Conservation (phyloP, 2,888 invertebrate species). For the Drosophila neonasuta region DNA sequence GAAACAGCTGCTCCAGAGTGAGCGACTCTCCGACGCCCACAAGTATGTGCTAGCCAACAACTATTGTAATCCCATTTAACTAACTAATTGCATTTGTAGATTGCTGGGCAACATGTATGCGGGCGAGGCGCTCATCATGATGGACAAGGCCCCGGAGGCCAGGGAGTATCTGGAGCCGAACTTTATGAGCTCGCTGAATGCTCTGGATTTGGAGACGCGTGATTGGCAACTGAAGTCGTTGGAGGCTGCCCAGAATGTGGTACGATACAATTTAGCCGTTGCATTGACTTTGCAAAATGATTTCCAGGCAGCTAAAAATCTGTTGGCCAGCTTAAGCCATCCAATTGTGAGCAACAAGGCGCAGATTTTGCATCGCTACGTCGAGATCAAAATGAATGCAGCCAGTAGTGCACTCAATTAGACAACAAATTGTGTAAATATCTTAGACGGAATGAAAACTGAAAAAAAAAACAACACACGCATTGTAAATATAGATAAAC, state of each 20-base stretch:
- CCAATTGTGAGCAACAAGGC: slow-evolving; percentile 78
- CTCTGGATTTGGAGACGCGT: slow-evolving; percentile 83
- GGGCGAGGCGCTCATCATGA: slow-evolving; percentile 92
- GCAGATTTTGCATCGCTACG: slow-evolving; percentile 83
- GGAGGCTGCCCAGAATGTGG: slow-evolving; percentile 86
- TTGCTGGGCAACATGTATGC: slow-evolving; percentile 94
- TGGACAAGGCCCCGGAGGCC: slow-evolving; percentile 92
- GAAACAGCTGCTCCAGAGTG: slow-evolving; percentile 87
- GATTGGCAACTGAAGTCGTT: slow-evolving; percentile 84
- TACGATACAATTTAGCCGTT: slow-evolving; percentile 90
- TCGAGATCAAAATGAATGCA: slow-evolving; percentile 79
- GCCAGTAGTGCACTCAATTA: slow-evolving; percentile 45
- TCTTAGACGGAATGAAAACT: slow-evolving; percentile 54
- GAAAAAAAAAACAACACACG: slow-evolving; percentile 21
- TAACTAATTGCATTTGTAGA: slow-evolving; percentile 81
- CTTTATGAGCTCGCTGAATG: slow-evolving; percentile 85
- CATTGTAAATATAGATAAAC: slow-evolving; percentile 53
- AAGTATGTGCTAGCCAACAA: slow-evolving; percentile 82
- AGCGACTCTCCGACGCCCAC: slow-evolving; percentile 88
- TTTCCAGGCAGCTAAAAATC: slow-evolving; percentile 84
- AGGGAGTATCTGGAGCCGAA: slow-evolving; percentile 91
- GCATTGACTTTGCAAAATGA: slow-evolving; percentile 89
- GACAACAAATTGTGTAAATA: slow-evolving; percentile 70
- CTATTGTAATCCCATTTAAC: background rate
- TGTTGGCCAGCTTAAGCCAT: slow-evolving; percentile 78